Evolutionary conservation across 2,888 invertebrate species (phyloP).

Genomic region (Dryadula phaetusa): DNA sequence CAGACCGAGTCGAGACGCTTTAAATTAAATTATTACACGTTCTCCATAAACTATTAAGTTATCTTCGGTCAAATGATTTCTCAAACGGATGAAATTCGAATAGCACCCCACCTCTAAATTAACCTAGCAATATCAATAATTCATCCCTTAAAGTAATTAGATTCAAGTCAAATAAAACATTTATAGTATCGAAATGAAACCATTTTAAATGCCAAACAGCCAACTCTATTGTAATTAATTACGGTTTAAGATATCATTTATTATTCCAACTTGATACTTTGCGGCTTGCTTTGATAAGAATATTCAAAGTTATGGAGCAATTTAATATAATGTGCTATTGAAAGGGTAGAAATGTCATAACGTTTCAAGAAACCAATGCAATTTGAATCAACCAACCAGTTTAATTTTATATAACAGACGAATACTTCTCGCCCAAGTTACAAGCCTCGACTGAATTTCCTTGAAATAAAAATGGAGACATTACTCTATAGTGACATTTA

Average conservation of each 20-base stretch:
- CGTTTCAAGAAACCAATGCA: background rate
- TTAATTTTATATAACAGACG: no score
- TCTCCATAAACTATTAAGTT: background rate
- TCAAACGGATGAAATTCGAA: background rate
- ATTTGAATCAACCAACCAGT: background rate
- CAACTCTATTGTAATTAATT: conserved; percentile 24
- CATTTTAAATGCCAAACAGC: conserved; percentile 16
- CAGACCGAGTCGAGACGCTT: background rate
- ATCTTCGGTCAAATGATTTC: conserved; percentile 5
- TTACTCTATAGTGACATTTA: background rate
- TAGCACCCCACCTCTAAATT: background rate
- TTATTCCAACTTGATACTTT: conserved; percentile 16
- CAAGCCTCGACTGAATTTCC: background rate
- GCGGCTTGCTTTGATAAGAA: conserved; percentile 21
- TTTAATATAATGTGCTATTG: background rate
- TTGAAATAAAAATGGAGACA: background rate
- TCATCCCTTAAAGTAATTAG: conserved; percentile 4
- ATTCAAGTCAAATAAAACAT: conserved; percentile 9
- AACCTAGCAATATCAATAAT: conserved; percentile 2
- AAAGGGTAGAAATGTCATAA: background rate
- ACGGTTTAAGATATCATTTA: conserved; percentile 18
- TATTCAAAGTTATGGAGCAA: conserved; percentile 1
- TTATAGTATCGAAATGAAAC: conserved; percentile 14
- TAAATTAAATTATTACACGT: conserved; percentile 6
- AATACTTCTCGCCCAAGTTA: no score